Evolutionary conservation across 37 sponge, comb jelly and placozoan genomes (phyloP), one percentile per base, ranked within the genome.

Genomic region (Beroe forskalii): DNA sequence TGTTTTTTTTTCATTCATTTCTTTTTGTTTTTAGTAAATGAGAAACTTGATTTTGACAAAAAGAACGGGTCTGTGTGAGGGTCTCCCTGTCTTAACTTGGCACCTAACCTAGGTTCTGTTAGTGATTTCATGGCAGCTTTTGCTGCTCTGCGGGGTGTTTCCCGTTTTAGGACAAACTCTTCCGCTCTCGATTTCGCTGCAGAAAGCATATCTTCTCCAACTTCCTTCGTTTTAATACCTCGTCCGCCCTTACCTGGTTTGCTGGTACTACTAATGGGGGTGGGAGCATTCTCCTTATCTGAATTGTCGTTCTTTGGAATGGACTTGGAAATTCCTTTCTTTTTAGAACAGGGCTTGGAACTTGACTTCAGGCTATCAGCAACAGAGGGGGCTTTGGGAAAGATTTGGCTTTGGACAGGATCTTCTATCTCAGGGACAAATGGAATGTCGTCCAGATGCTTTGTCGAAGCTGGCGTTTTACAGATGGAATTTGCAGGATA

Each of bases 11-110:
- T n/a, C n/a, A n/a, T n/a, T n/a, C n/a, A n/a, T n/a, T n/a, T n/a
- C n/a, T n/a, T n/a, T n/a, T n/a, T n/a, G n/a, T n/a, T n/a, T n/a
- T n/a, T n/a, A n/a, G n/a, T n/a, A n/a, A n/a, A n/a, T n/a, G n/a
- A n/a, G n/a, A n/a, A n/a, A n/a, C n/a, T n/a, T n/a, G n/a, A n/a
- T n/a, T n/a, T n/a, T 48, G 55, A 17, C 12, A 48, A 48, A 12
- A 48, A 48, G 12, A 48, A 48, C 12, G 55, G 12, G 12, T 48
- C 55, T 17, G 55, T 48, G 55, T 17, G 12, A 17, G 72, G 39
- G 32, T 69, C 72, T 69, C 72, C 72, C 17, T 69, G 72, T 14
- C 72, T 33, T 33, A 69, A 69, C 32, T 69, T 69, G 32, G 37
- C 38, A 17, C 37, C 8, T 3, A 69, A 37, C 32, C 32, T 69